phyloP scores from a whole-genome alignment of 2,888 invertebrate genomes.

The Cheilosia impressa region DNA sequence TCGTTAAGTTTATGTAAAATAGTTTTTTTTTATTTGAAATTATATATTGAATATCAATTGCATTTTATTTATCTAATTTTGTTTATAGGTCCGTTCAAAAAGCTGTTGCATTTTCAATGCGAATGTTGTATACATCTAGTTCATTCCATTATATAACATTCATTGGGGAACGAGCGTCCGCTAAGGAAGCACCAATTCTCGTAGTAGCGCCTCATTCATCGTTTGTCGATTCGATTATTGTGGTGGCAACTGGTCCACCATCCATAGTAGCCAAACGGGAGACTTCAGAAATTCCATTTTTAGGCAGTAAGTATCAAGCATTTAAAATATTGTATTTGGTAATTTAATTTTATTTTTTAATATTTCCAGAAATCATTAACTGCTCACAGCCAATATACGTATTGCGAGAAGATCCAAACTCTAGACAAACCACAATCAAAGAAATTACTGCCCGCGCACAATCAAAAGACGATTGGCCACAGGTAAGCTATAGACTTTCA shows the following conservation, averaged over 20 bases:
- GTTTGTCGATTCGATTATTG: slow-evolving; percentile 94
- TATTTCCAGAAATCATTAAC: slow-evolving; percentile 91
- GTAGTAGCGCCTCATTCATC: slow-evolving; percentile 96
- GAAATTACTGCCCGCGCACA: slow-evolving; percentile 94
- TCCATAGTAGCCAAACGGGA: slow-evolving; percentile 96
- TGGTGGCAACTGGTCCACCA: slow-evolving; percentile 92
- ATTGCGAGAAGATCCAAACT: slow-evolving; percentile 95
- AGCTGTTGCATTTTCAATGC: slow-evolving; percentile 88
- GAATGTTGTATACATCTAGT: slow-evolving; percentile 90
- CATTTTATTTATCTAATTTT: background rate
- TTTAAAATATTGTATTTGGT: background rate
- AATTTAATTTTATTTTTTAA: slow-evolving; percentile 8
- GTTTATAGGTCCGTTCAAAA: slow-evolving; percentile 86
- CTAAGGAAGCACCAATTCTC: slow-evolving; percentile 91
- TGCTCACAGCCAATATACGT: slow-evolving; percentile 98
- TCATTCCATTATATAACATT: slow-evolving; percentile 92
- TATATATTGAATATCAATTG: background rate
- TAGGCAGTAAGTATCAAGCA: slow-evolving; percentile 90
- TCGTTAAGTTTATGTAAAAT: no score
- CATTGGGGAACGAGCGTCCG: slow-evolving; percentile 87
- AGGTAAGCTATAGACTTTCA: slow-evolving; percentile 83
- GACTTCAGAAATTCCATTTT: slow-evolving; percentile 91
- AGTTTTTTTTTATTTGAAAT: background rate
- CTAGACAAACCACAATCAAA: slow-evolving; percentile 94
- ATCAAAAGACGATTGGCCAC: slow-evolving; percentile 94